Evolutionary conservation across 2,888 invertebrate species (phyloP).

Genomic region (Netelia virgata): DNA sequence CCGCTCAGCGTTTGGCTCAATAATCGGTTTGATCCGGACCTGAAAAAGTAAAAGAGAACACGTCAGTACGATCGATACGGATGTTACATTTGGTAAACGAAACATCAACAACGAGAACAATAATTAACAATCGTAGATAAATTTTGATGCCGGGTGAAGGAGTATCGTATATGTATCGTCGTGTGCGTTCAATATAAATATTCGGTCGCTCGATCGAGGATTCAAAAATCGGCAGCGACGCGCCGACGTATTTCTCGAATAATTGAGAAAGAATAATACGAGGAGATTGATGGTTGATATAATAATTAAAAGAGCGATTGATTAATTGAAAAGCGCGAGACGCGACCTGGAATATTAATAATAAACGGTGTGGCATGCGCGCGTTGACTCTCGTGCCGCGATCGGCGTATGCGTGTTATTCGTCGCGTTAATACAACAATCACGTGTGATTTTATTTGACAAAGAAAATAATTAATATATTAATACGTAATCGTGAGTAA

Average conservation of each 20-base stretch:
- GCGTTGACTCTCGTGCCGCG: conserved; percentile 26
- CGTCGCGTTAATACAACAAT: neutral
- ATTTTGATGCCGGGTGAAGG: no score
- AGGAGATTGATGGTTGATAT: neutral
- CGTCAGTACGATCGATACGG: conserved; percentile 2
- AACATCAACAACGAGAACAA: conserved; percentile 1
- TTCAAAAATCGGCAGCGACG: neutral
- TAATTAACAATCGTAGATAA: neutral
- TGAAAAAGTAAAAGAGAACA: conserved; percentile 75
- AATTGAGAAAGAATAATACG: no score
- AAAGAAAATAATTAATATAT: neutral
- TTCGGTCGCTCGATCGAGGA: conserved; percentile 58
- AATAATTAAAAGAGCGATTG: conserved; percentile 26
- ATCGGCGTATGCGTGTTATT: neutral
- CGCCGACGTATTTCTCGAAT: no score
- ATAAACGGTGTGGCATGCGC: conserved; percentile 42
- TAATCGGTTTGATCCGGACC: conserved; percentile 83
- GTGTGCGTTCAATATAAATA: conserved; percentile 4
- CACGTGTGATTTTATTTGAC: neutral
- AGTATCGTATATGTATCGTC: neutral
- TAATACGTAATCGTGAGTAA: neutral
- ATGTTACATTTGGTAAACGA: conserved; percentile 2
- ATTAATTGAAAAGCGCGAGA: conserved; percentile 47
- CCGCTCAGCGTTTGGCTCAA: conserved; percentile 58
- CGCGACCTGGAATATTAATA: conserved; percentile 50